These are phyloP conservation scores for Callithrix jacchus DNA, from an alignment of 2,113 vertebrate species.

Conservation along the genomic window DNA sequence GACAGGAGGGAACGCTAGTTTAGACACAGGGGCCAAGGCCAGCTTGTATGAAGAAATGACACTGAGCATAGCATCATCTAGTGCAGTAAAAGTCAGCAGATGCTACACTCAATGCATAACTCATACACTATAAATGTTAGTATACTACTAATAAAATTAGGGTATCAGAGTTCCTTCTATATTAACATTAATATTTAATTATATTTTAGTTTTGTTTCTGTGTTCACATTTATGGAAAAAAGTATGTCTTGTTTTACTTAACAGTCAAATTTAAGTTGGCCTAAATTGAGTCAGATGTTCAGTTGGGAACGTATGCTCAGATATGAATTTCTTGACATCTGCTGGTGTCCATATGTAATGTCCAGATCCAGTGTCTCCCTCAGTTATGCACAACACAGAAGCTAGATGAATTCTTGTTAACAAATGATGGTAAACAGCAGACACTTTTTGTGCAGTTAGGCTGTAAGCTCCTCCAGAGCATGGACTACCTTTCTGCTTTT, in stretches of 20 bases:
- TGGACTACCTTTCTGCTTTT: neutral
- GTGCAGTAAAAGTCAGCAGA: neutral
- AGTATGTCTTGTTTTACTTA: neutral
- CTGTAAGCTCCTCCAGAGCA: neutral
- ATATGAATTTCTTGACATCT: neutral
- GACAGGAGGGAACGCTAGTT: neutral
- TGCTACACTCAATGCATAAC: neutral
- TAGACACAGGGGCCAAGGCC: neutral
- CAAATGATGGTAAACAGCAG: neutral
- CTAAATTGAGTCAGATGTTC: neutral
- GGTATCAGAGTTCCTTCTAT: neutral
- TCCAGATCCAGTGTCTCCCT: neutral
- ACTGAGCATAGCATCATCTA: neutral
- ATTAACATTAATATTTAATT: neutral
- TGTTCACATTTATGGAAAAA: neutral
- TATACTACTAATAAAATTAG: neutral
- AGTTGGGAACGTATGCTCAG: neutral
- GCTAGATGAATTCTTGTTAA: neutral
- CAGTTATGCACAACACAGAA: neutral
- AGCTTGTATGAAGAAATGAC: neutral
- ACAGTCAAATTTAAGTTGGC: neutral
- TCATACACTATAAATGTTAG: neutral
- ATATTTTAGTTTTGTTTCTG: neutral
- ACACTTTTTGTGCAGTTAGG: neutral
- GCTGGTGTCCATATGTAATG: neutral